Evolutionary conservation across 1,140 invertebrate genomes (phyloP).

Genomic region (Pemphigus obesinymphae): DNA sequence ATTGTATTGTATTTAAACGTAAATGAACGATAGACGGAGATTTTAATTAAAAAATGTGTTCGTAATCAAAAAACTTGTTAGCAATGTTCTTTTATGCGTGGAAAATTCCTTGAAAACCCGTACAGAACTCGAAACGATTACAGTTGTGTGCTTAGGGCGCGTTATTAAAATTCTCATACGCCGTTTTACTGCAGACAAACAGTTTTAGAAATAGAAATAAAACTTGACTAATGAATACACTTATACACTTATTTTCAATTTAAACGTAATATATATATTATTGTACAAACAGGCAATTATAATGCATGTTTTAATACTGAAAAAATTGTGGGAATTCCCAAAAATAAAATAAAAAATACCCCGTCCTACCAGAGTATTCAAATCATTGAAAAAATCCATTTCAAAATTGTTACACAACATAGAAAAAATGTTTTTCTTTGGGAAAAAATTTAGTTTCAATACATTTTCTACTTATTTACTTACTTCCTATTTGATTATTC

Average conservation of each 20-base stretch:
- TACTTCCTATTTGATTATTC: too few relatives aligned
- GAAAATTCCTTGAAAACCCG: background rate
- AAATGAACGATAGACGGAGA: background rate
- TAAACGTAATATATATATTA: background rate
- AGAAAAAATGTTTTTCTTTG: too few relatives aligned
- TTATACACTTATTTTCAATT: background rate
- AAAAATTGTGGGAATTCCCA: too few relatives aligned
- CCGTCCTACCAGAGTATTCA: too few relatives aligned
- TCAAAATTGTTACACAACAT: too few relatives aligned
- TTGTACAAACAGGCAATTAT: too few relatives aligned
- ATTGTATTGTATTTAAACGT: too few relatives aligned
- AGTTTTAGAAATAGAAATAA: background rate
- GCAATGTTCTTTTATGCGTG: background rate
- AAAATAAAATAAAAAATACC: too few relatives aligned
- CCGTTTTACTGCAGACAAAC: background rate
- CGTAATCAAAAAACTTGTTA: slow-evolving; percentile 18
- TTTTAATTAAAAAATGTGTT: background rate
- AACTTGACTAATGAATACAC: background rate
- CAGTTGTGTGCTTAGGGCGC: background rate
- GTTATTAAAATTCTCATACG: slow-evolving; percentile 23
- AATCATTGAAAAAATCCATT: too few relatives aligned
- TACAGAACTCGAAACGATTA: background rate
- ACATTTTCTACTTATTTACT: too few relatives aligned
- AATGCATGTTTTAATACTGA: too few relatives aligned
- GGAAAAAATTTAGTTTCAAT: too few relatives aligned